A percentile compares a stretch with the other conserved stretches of the same genome.
Conservation (phyloP, 2,888 invertebrate species). For the Perdita meconis region DNA sequence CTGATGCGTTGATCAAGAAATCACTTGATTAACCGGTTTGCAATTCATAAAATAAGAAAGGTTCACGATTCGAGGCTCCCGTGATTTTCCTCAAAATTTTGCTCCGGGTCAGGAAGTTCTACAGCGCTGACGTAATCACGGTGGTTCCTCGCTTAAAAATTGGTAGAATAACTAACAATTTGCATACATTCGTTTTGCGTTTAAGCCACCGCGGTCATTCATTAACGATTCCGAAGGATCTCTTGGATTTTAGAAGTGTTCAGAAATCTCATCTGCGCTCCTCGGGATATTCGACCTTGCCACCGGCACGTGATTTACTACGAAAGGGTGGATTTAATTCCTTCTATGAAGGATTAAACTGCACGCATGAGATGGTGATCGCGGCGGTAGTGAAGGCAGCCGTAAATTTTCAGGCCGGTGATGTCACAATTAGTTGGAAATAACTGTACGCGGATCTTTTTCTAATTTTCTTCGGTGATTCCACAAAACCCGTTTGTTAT, state of each 20-base stretch:
- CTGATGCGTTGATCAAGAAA: neutral
- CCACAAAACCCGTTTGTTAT: neutral
- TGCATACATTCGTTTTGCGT: neutral
- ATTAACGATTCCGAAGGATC: neutral
- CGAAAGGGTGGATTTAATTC: constrained; percentile 17
- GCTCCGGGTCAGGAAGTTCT: neutral
- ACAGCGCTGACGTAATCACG: neutral
- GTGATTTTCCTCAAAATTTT: neutral
- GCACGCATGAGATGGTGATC: constrained; percentile 1
- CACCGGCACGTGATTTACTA: constrained; percentile 19
- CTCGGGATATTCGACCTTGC: constrained; percentile 11
- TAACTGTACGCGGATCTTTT: constrained; percentile 6
- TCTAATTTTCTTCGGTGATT: neutral
- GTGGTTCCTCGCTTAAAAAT: neutral
- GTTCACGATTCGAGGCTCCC: neutral
- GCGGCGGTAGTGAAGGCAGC: constrained; percentile 6
- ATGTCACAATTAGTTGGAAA: constrained; percentile 1
- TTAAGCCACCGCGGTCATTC: neutral
- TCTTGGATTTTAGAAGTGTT: constrained; percentile 4
- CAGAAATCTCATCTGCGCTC: neutral
- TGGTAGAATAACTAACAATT: neutral
- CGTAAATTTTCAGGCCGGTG: constrained; percentile 9
- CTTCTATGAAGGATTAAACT: constrained; percentile 7
- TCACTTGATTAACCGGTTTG: neutral
- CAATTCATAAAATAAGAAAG: neutral